Conservation (phyloP, 2,113 vertebrate genomes). For the Rhodinocichla rosea region DNA sequence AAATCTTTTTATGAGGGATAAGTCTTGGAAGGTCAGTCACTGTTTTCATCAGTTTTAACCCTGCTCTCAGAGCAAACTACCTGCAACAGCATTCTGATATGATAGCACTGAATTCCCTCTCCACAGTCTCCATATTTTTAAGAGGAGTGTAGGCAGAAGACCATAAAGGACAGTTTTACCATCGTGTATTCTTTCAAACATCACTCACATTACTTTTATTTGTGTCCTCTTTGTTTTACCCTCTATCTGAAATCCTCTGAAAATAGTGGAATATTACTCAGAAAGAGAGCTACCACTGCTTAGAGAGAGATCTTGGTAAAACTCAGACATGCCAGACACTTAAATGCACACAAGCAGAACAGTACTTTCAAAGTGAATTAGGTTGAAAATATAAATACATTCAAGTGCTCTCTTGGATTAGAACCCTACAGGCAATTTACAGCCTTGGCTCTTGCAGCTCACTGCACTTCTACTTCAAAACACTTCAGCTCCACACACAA, state of each 20-base stretch:
- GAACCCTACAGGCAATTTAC: background rate
- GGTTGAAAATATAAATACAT: background rate
- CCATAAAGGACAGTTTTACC: background rate
- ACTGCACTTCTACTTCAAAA: background rate
- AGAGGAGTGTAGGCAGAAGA: background rate
- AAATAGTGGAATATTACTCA: background rate
- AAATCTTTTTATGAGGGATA: background rate
- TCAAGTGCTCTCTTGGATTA: background rate
- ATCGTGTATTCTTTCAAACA: background rate
- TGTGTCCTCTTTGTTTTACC: background rate
- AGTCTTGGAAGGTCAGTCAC: background rate
- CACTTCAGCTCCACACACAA: background rate
- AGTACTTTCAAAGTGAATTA: background rate
- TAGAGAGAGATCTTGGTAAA: background rate
- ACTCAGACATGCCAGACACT: background rate
- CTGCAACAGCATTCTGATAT: background rate
- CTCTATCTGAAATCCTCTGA: background rate
- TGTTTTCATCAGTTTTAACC: background rate
- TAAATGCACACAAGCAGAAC: background rate
- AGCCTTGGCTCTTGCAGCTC: background rate
- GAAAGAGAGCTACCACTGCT: background rate
- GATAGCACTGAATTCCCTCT: background rate
- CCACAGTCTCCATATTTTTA: background rate
- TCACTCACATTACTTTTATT: background rate
- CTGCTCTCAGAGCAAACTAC: background rate